These are phyloP conservation scores for Danionella cerebrum DNA, from an alignment of 2,113 vertebrate species.

Conservation along the genomic window DNA sequence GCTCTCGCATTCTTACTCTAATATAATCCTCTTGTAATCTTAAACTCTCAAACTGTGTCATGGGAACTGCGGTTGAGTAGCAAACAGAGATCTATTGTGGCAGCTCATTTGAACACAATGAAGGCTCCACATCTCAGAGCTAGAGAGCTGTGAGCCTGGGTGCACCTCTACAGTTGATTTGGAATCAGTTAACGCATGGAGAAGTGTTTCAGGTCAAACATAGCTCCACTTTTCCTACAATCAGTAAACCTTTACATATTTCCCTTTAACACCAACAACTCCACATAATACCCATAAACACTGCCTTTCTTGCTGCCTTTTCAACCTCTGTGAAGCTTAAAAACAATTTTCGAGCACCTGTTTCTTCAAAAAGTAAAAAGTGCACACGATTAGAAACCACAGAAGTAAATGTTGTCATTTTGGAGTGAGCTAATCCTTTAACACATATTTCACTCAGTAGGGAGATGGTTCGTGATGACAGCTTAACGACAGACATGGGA, in stretches of 20 bases:
- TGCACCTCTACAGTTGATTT: neutral
- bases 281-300: too few species aligned
- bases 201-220: neutral
- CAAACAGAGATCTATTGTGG: conserved; percentile 17
- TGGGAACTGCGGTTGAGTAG: neutral
- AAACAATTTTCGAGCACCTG: neutral
- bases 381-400: neutral
- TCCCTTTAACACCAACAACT: too few species aligned
- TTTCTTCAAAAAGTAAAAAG: neutral
- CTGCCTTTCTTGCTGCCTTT: neutral
- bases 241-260: too few species aligned
- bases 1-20: too few species aligned
- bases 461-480: neutral
- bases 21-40: too few species aligned
- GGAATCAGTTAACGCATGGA: too few species aligned
- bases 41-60: conserved; percentile 9
- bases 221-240: too few species aligned
- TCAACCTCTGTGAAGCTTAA: neutral
- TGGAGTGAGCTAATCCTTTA: neutral
- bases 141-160: neutral
- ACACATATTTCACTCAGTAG: neutral
- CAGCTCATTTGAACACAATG: neutral
- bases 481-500: neutral
- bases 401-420: neutral
- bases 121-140: neutral